Percentiles rank a stretch among this genome's conserved stretches.
phyloP scores from a whole-genome alignment of 1,140 invertebrate genomes.

The Eubasilissa regina region DNA sequence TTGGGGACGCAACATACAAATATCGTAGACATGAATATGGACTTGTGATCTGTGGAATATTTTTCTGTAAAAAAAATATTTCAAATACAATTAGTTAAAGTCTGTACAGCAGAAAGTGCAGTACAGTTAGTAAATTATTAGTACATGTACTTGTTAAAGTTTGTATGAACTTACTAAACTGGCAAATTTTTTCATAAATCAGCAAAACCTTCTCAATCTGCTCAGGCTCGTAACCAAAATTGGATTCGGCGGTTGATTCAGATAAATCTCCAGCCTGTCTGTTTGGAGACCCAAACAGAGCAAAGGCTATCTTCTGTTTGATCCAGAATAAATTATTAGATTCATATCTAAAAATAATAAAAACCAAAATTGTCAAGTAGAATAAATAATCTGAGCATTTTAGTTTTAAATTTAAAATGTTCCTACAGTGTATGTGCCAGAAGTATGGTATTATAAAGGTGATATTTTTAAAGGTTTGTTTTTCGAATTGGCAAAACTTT shows the following conservation, averaged over 20 bases:
- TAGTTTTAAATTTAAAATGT: no score
- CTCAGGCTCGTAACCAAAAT: neutral
- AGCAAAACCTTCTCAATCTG: conserved; percentile 22
- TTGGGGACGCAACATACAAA: conserved; percentile 50
- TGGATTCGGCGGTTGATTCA: neutral
- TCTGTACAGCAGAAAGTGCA: neutral
- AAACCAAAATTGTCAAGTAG: no score
- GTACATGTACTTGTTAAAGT: no score
- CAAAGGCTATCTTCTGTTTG: conserved; percentile 39
- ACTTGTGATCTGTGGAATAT: conserved; percentile 42
- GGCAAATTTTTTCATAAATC: conserved; percentile 36
- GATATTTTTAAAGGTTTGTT: no score
- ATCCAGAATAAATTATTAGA: neutral
- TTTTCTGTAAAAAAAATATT: conserved; percentile 48
- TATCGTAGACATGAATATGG: conserved; percentile 49
- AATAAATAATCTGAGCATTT: no score
- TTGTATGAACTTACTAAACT: conserved; percentile 27
- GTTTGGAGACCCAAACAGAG: conserved; percentile 4
- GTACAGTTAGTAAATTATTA: no score
- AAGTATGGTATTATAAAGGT: no score
- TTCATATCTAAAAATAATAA: conserved; percentile 18
- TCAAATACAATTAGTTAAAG: neutral
- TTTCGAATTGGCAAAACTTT: no score
- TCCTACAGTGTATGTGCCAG: no score
- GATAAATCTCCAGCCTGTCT: conserved; percentile 8